Percentiles rank a stretch among this genome's conserved stretches.
phyloP scores from a whole-genome alignment of 2,113 vertebrate species.

The Misgurnus mizolepis region DNA sequence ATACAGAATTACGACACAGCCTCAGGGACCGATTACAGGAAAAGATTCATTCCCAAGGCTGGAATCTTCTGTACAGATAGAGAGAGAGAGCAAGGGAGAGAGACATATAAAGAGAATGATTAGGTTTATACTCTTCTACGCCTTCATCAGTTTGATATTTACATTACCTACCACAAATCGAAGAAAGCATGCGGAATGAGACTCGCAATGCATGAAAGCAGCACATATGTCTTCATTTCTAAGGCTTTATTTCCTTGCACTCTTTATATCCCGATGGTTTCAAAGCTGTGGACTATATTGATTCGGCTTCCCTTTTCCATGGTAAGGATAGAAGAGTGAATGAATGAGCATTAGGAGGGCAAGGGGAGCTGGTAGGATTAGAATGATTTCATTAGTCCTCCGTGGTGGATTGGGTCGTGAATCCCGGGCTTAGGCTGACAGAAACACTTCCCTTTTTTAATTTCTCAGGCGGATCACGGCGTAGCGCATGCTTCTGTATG shows the following conservation, averaged over 20 bases:
- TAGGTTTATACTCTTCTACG: constrained; percentile 50
- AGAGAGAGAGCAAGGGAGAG: constrained; percentile 29
- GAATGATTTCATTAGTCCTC: constrained; percentile 72
- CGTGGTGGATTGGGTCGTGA: constrained; percentile 65
- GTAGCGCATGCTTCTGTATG: constrained; percentile 20
- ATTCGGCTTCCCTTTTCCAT: constrained; percentile 67
- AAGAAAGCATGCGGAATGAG: constrained; percentile 52
- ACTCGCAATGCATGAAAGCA: constrained; percentile 17
- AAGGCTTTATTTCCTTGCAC: constrained; percentile 39
- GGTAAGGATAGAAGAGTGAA: constrained; percentile 70
- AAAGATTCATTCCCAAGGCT: constrained; percentile 42
- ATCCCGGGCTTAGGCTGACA: constrained; percentile 62
- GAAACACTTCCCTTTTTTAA: constrained; percentile 49
- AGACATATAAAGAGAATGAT: constrained; percentile 19
- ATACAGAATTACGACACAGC: constrained; percentile 50
- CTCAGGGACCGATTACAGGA: constrained; percentile 32
- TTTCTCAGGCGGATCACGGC: constrained; percentile 46
- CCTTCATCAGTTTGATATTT: constrained; percentile 51
- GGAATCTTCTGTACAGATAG: constrained; percentile 18
- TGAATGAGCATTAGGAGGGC: constrained; percentile 57
- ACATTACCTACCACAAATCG: constrained; percentile 32
- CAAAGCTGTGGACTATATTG: constrained; percentile 65
- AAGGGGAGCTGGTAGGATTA: constrained; percentile 61
- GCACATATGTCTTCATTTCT: constrained; percentile 56
- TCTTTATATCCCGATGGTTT: constrained; percentile 26